phyloP scores from a whole-genome alignment of 1,140 invertebrate species.

The Drosophila pseudoobscura region DNA sequence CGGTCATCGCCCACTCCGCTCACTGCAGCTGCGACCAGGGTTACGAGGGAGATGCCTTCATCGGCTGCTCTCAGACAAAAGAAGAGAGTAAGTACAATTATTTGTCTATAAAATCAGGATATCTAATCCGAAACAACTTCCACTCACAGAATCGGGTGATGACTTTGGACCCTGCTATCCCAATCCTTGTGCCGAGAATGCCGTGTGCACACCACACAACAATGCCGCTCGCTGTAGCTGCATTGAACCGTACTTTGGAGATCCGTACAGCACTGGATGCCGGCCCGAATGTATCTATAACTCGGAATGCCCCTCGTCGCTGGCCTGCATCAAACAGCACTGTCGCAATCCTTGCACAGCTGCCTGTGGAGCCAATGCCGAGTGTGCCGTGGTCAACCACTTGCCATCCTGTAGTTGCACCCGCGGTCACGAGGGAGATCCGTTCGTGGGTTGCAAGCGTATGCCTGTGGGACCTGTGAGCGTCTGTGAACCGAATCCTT shows the following conservation, averaged over 20 bases:
- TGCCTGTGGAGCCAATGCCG: conserved; percentile 90
- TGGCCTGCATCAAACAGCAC: conserved; percentile 92
- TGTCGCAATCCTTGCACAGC: conserved; percentile 94
- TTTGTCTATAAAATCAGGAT: background rate
- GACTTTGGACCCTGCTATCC: conserved; percentile 88
- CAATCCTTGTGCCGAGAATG: conserved; percentile 92
- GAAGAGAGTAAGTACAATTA: conserved; percentile 58
- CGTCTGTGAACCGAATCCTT: conserved; percentile 91
- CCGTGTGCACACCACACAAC: conserved; percentile 88
- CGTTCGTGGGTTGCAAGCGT: conserved; percentile 90
- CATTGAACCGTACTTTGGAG: conserved; percentile 93
- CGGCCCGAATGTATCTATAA: conserved; percentile 91
- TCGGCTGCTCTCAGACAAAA: conserved; percentile 87
- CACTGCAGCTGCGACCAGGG: conserved; percentile 90
- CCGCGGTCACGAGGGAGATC: conserved; percentile 90
- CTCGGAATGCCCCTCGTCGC: conserved; percentile 90
- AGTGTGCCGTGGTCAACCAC: conserved; percentile 92
- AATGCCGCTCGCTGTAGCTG: conserved; percentile 89
- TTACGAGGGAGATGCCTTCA: conserved; percentile 92
- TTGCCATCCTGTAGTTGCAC: conserved; percentile 91
- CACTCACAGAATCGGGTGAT: conserved; percentile 69
- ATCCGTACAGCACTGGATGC: conserved; percentile 90
- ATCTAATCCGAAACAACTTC: background rate
- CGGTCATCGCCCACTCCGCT: conserved; percentile 91
- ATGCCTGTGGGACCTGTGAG: conserved; percentile 84